Conservation (phyloP, 2,888 invertebrate genomes). For the Heliconius cydno region DNA sequence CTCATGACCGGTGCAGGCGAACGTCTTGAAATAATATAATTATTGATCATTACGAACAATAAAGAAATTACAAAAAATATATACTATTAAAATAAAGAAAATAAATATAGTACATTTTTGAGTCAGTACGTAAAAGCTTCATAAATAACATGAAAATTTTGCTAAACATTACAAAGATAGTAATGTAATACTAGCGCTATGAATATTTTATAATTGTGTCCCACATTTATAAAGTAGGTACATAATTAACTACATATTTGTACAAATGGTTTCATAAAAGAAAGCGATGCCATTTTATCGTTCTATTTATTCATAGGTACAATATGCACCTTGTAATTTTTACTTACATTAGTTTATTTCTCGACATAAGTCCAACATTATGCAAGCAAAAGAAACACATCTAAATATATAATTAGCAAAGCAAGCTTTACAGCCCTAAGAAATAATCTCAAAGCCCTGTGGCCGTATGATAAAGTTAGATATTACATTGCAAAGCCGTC, state of each 20-base stretch:
- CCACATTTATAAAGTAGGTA: background rate
- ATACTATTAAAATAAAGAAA: too few species aligned
- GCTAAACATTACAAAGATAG: background rate
- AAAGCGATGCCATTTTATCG: slow-evolving; percentile 2
- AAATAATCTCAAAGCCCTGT: slow-evolving; percentile 37
- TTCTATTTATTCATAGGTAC: background rate
- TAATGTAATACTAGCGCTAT: background rate
- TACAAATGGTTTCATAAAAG: slow-evolving; percentile 1
- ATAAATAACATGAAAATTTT: background rate
- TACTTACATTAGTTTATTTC: background rate
- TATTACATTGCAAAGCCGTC: slow-evolving; percentile 58
- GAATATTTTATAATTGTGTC: background rate
- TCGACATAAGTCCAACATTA: background rate
- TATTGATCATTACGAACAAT: background rate
- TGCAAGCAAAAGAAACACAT: background rate
- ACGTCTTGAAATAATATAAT: background rate
- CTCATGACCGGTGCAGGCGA: background rate
- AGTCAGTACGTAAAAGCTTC: background rate
- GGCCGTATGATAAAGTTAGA: slow-evolving; percentile 47
- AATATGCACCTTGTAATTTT: background rate
- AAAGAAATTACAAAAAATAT: too few species aligned
- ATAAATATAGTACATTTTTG: background rate
- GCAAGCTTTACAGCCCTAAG: slow-evolving; percentile 15
- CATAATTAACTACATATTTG: background rate
- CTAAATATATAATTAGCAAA: background rate